Percentiles rank a stretch among this genome's conserved stretches.
phyloP scores from a whole-genome alignment of 1,140 invertebrate species.

The Drosophila sechellia region DNA sequence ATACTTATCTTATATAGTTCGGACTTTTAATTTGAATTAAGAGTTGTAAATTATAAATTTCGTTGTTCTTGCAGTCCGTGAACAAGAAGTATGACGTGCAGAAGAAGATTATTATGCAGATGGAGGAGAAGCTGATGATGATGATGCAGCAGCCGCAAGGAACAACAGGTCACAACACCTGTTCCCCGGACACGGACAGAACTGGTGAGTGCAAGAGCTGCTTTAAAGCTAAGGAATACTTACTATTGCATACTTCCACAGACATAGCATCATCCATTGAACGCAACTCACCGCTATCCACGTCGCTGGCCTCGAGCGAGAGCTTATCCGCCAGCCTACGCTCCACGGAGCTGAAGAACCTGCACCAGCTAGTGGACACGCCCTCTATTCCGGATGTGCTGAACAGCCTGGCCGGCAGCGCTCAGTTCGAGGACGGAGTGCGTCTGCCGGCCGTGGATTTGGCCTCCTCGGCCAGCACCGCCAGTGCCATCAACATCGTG shows the following conservation, averaged over 20 bases:
- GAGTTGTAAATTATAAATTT: neutral
- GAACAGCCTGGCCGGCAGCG: conserved; percentile 22
- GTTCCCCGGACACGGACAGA: conserved; percentile 81
- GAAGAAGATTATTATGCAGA: conserved; percentile 88
- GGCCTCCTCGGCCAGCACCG: conserved; percentile 72
- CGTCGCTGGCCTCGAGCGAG: conserved; percentile 86
- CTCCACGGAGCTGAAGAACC: conserved; percentile 84
- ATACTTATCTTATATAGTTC: too few relatives aligned
- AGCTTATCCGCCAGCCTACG: conserved; percentile 85
- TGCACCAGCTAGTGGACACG: conserved; percentile 83
- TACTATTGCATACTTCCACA: conserved; percentile 15
- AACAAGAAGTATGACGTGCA: conserved; percentile 90
- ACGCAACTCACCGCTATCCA: conserved; percentile 85
- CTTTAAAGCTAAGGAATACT: neutral
- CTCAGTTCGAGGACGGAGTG: conserved; percentile 50
- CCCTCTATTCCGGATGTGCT: conserved; percentile 62
- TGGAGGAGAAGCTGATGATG: conserved; percentile 89
- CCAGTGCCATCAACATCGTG: conserved; percentile 68
- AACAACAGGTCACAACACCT: conserved; percentile 62
- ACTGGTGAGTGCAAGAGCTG: conserved; percentile 61
- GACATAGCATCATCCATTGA: conserved; percentile 85
- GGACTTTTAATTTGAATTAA: too few relatives aligned
- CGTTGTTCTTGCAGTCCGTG: conserved; percentile 85
- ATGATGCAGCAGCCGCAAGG: conserved; percentile 85
- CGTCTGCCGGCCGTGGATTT: conserved; percentile 67